Conservation (phyloP, 2,888 invertebrate genomes). For the Ophraella communa region DNA sequence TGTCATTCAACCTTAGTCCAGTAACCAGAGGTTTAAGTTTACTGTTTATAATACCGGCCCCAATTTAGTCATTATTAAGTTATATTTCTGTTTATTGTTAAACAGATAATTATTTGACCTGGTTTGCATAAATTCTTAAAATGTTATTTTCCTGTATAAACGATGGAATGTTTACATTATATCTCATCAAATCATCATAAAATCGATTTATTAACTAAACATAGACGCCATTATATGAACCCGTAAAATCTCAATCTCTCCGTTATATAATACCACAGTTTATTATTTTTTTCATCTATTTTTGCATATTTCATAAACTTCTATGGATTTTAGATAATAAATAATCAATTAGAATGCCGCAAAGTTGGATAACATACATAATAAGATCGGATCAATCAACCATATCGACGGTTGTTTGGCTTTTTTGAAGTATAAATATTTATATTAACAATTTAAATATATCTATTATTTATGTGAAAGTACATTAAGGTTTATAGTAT, state of each 20-base stretch:
- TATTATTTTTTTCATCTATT: slow-evolving; percentile 15
- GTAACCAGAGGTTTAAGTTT: too few species aligned
- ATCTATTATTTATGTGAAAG: too few species aligned
- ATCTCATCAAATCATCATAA: background rate
- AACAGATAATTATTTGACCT: background rate
- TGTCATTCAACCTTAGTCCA: too few species aligned
- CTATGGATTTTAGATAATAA: background rate
- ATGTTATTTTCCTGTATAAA: background rate
- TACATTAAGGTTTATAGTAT: too few species aligned
- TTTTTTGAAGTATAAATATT: background rate
- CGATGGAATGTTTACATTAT: background rate
- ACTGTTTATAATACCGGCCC: too few species aligned
- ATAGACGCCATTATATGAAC: background rate
- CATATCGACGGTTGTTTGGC: background rate
- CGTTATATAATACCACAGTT: background rate
- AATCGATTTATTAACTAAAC: background rate
- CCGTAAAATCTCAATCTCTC: background rate
- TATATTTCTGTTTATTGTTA: too few species aligned
- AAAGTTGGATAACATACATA: background rate
- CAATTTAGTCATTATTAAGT: too few species aligned
- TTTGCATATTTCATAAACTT: slow-evolving; percentile 11
- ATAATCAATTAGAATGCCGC: background rate
- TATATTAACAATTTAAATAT: background rate
- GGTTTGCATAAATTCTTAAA: too few species aligned
- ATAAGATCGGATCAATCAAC: background rate